Evolutionary conservation across 2,113 vertebrate species (phyloP).

Genomic region (cat (Felis catus)): F.catus_Fca126_mat1.0 CM031413.1:134314501-134315000

Average conservation of each 20-base stretch:
- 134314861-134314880: slow-evolving; percentile 83
- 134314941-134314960: slow-evolving; percentile 32
- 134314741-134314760: slow-evolving; percentile 89
- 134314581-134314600: slow-evolving; percentile 99
- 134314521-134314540: slow-evolving; percentile 99
- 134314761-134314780: slow-evolving; percentile 91
- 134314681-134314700: slow-evolving; percentile 93
- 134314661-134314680: slow-evolving; percentile 92
- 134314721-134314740: slow-evolving; percentile 92
- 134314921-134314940: slow-evolving; percentile 71
- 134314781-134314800: slow-evolving; percentile 87
- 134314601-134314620: slow-evolving; percentile 98
- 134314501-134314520: slow-evolving; percentile 97
- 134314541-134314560: slow-evolving; percentile 98
- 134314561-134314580: slow-evolving; percentile 99
- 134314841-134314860: slow-evolving; percentile 85
- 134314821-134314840: slow-evolving; percentile 86
- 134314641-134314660: slow-evolving; percentile 90
- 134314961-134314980: slow-evolving; percentile 57
- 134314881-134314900: slow-evolving; percentile 72
- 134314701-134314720: slow-evolving; percentile 94
- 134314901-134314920: slow-evolving; percentile 69
- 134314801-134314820: slow-evolving; percentile 90
- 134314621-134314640: slow-evolving; percentile 90
- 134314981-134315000: slow-evolving; percentile 57